Percentiles rank a stretch among this genome's conserved stretches.
Conservation (phyloP, 1,140 invertebrate genomes). For the Musca vetustissima region DNA sequence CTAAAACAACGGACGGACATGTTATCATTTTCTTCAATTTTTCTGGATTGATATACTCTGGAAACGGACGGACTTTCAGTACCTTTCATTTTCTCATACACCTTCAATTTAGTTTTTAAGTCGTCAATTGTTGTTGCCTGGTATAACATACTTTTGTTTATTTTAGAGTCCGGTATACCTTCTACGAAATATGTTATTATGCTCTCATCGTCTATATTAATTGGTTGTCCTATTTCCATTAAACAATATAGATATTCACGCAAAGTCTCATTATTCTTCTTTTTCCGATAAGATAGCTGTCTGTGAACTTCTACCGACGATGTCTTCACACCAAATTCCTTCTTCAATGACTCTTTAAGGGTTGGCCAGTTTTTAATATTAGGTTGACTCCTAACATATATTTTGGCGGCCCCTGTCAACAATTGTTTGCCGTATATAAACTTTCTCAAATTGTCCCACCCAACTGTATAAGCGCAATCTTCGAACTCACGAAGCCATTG, state of each 20-base stretch:
- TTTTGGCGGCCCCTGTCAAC: constrained; percentile 10
- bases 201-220: not conserved
- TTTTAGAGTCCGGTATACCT: not conserved
- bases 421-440: constrained; percentile 18
- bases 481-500: constrained; percentile 16
- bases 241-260: not conserved
- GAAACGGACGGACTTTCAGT: not conserved
- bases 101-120: not conserved
- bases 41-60: not conserved
- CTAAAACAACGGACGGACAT: not conserved
- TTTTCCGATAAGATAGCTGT: not conserved
- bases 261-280: not conserved
- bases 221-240: not conserved
- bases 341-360: not conserved
- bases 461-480: not conserved
- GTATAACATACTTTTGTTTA: not conserved
- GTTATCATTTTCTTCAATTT: no score
- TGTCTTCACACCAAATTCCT: constrained; percentile 6
- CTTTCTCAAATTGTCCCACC: constrained; percentile 1
- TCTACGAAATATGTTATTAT: not conserved
- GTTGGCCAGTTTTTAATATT: constrained; percentile 5
- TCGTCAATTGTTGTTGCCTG: not conserved
- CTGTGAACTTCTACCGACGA: constrained; percentile 11
- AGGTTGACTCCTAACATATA: constrained; percentile 5
- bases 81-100: not conserved